Percentiles rank a stretch among this genome's conserved stretches.
Evolutionary conservation across 1,140 invertebrate genomes (phyloP).

Genomic region (Latrodectus geometricus): DNA sequence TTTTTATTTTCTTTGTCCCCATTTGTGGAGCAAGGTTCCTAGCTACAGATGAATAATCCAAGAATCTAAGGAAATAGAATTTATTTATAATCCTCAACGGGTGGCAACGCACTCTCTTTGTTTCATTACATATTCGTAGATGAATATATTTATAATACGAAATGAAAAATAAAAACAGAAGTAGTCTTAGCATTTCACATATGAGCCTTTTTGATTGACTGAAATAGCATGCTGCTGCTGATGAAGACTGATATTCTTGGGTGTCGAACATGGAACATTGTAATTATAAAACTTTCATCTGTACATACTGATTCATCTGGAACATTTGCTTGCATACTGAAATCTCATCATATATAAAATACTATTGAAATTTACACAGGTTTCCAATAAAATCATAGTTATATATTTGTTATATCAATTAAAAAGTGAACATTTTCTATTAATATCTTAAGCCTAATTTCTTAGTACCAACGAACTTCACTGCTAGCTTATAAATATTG

Average conservation of each 20-base stretch:
- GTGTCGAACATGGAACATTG: slow-evolving; percentile 13
- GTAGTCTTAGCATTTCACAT: slow-evolving; percentile 44
- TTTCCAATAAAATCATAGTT: no score
- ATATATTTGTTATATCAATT: no score
- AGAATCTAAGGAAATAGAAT: no score
- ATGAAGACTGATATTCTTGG: neutral
- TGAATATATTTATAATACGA: slow-evolving; percentile 28
- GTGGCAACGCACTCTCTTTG: slow-evolving; percentile 40
- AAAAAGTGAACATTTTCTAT: no score
- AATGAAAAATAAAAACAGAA: neutral
- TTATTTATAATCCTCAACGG: slow-evolving; percentile 3
- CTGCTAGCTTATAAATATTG: no score
- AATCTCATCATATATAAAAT: slow-evolving; percentile 31
- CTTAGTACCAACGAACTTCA: no score
- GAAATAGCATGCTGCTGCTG: slow-evolving; percentile 31
- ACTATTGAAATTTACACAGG: slow-evolving; percentile 17
- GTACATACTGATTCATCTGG: slow-evolving; percentile 45
- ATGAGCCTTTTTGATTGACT: slow-evolving; percentile 40
- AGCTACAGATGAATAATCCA: no score
- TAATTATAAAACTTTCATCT: slow-evolving; percentile 45
- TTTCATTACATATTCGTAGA: slow-evolving; percentile 29
- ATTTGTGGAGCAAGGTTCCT: no score
- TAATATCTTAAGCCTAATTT: no score
- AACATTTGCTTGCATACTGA: slow-evolving; percentile 31
- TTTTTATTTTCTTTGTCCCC: no score